Evolutionary conservation across 2,888 invertebrate genomes (phyloP).

Genomic region (Aphrophora alni): DNA sequence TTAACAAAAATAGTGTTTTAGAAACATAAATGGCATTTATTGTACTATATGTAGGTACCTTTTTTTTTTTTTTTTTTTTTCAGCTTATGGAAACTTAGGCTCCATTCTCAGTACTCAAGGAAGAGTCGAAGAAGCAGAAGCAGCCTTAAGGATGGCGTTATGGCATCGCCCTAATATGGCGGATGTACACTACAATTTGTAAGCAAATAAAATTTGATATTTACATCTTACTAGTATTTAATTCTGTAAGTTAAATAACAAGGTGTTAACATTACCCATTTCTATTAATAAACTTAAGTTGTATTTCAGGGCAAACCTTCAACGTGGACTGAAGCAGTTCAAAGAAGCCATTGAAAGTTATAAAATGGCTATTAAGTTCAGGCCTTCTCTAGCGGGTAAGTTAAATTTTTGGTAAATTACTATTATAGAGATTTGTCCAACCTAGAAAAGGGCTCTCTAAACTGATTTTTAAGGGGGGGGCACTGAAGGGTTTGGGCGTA

Average conservation of each 20-base stretch:
- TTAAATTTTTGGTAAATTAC: no score
- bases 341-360: conserved; percentile 90
- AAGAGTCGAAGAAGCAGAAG: conserved; percentile 85
- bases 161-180: conserved; percentile 95
- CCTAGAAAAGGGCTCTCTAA: no score
- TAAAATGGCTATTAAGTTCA: conserved; percentile 87
- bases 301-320: conserved; percentile 86
- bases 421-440: no score
- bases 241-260: not conserved
- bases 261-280: not conserved
- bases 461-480: no score
- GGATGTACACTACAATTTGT: conserved; percentile 93
- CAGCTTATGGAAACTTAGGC: conserved; percentile 96
- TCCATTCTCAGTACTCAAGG: conserved; percentile 93
- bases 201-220: conserved; percentile 44
- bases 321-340: conserved; percentile 86
- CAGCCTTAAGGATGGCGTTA: conserved; percentile 89
- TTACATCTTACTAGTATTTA: not conserved
- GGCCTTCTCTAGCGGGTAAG: conserved; percentile 94
- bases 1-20: no score
- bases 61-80: no score
- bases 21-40: no score
- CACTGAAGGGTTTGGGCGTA: no score
- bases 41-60: no score
- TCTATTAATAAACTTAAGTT: not conserved